These are phyloP conservation scores for Lagenorhynchus albirostris DNA, from an alignment of 2,113 vertebrate species.

Conservation along the genomic window DNA sequence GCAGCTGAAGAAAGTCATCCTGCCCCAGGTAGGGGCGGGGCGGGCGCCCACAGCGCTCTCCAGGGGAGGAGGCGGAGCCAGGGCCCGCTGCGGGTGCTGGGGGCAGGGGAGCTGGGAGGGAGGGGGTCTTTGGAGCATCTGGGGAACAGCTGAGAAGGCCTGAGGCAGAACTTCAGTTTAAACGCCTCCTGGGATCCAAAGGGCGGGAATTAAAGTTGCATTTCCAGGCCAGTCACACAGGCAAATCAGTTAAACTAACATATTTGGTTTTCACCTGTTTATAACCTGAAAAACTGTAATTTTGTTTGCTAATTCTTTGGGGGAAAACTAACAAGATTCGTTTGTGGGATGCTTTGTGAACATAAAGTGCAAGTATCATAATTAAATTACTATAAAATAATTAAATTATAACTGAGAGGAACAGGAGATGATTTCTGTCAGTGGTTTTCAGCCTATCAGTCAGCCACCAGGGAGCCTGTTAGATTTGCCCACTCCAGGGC, in stretches of 20 bases:
- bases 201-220: background rate
- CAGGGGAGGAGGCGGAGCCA: accelerated
- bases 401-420: background rate
- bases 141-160: background rate
- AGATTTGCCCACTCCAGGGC: background rate
- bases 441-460: background rate
- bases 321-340: background rate
- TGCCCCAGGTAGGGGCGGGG: constrained; percentile 91
- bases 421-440: accelerated
- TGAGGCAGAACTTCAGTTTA: background rate
- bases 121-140: background rate
- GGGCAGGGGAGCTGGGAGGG: background rate
- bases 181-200: background rate
- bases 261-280: background rate
- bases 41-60: background rate
- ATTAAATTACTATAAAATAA: background rate
- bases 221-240: background rate
- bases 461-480: background rate
- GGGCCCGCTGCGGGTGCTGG: background rate
- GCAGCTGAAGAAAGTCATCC: constrained; percentile 92
- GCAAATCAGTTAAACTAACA: background rate
- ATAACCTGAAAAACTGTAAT: background rate
- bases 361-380: background rate
- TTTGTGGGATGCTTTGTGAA: background rate
- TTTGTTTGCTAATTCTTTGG: background rate